A percentile compares a stretch with the other conserved stretches of the same genome.
Conservation (phyloP, 1,140 invertebrate species). For the Drosophila triauraria region DNA sequence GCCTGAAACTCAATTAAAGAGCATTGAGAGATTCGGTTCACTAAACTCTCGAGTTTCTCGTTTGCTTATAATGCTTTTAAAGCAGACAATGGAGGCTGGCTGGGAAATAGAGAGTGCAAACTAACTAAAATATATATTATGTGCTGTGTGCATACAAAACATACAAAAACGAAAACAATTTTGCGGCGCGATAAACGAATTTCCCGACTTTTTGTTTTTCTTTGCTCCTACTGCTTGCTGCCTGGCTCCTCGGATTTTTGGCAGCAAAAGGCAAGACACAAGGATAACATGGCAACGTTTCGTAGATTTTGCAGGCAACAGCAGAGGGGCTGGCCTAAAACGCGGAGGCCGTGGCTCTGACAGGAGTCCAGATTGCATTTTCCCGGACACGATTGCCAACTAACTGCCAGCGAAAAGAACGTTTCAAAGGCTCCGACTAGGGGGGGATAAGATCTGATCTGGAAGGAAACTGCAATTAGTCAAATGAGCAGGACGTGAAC, state of each 20-base stretch:
- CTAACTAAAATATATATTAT: constrained; percentile 57
- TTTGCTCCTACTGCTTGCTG: constrained; percentile 4
- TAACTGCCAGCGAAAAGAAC: constrained; percentile 23
- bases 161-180: constrained; percentile 77
- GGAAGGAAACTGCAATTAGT: constrained; percentile 52
- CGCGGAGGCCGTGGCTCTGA: constrained; percentile 22
- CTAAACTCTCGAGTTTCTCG: not conserved
- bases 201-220: constrained; percentile 55
- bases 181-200: constrained; percentile 79
- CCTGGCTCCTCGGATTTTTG: constrained; percentile 29
- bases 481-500: constrained; percentile 59
- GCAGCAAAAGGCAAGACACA: constrained; percentile 52
- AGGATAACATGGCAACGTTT: constrained; percentile 59
- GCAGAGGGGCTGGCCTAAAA: constrained; percentile 53
- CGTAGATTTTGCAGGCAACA: constrained; percentile 49
- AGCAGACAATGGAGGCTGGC: constrained; percentile 36
- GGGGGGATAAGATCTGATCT: constrained; percentile 19
- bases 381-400: constrained; percentile 39
- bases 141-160: constrained; percentile 21
- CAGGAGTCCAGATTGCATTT: constrained; percentile 54
- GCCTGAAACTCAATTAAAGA: not conserved
- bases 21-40: constrained; percentile 1
- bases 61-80: constrained; percentile 55
- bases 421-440: constrained; percentile 13
- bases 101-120: constrained; percentile 53